Evolutionary conservation across 2,888 invertebrate genomes (phyloP), one percentile per base, ranked within the genome.

Genomic region (Pterobdella sp.): DNA sequence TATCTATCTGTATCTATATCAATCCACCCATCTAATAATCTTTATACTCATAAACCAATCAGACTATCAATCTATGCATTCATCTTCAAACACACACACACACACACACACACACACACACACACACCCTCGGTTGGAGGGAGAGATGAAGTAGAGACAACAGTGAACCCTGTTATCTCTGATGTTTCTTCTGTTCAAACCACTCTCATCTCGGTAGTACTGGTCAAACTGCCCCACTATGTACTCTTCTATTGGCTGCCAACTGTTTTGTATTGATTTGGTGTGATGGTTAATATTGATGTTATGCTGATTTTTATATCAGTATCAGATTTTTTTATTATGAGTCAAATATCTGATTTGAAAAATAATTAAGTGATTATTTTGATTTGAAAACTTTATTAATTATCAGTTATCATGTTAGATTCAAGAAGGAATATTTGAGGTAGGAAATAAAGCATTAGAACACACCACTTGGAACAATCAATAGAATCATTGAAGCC

Each of bases 151-250:
- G 76, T 84, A 84, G 76, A 84, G 81, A 75, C 84, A 96, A 85
- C 96, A 96, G 83, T 97, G 96, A 79, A 97, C 93, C 81, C 96
- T 88, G 85, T 94, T 95, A 84, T 97, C 96, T 75, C 94, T 90
- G 79, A 97, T 96, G 84, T 96, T 95, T 77, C 94, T 89, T 66
- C 96, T 88, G 85, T 97, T 96, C 65, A 96, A 87, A 0, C 96
- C 96, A 81, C 94, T 94, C 85, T 96, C 96, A 76, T 86, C 86
- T 74, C 83, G 82, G 66, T 85, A 88, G 80, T 88, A 89, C 77
- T 88, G 87, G 74, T 84, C 83, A 85, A 95, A 96, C 84, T 96
- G 96, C 81, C 95, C 93, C 82, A 96, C 94, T 79, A 97, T 94
- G 84, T 96, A 97, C 82, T 93, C 90, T 78, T 95, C 91, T 78